Evolutionary conservation across 2,888 invertebrate genomes (phyloP), one percentile per base, ranked within the genome.

Genomic region (Leptinotarsa rubiginosa): DNA sequence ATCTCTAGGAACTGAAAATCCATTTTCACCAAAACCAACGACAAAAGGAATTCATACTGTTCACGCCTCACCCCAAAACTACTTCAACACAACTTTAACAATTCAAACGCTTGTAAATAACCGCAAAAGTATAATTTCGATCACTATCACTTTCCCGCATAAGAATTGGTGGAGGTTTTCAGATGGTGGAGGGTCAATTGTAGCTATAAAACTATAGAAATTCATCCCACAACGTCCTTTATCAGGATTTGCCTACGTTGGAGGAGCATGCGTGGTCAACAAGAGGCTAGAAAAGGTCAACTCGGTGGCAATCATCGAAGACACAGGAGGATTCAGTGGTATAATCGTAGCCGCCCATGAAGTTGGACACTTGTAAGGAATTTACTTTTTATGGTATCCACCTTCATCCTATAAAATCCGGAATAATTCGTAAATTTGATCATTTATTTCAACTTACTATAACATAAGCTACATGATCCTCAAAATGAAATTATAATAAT

Each of bases 261-360:
- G 97, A 78, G 97, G 97, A 84, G 97, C 97, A 72, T 97, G 97
- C 88, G 97, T 97, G 72, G 97, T 97, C 78, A 97, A 97, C 90
- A 97, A 97, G 87, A 91, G 97, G 81, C 90, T 97, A 82, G 97
- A 97, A 90, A 97, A 97, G 89, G 97, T 97, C 81, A 97, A 97
- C 90, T 96, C 96, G 74, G 97, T 97, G 75, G 97, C 97, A 84
- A 97, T 97, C 85, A 97, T 97, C 86, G 97, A 97, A 89, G 97
- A 97, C 87, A 97, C 97, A 52, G 97, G 97, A 81, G 97, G 97
- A 81, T 97, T 97, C 90, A 97, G 97, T 83, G 97, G 97, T 78
- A 97, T 97, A 86, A 97, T 97, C 85, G 97, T 97, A 2, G 97
- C 97, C 75, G 97, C 97, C 80, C 97, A 97, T 87, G 97, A 97